Evolutionary conservation across 2,113 vertebrate genomes (phyloP), one percentile per base, ranked within the genome.

Genomic region (Pollimyrus isidori): DNA sequence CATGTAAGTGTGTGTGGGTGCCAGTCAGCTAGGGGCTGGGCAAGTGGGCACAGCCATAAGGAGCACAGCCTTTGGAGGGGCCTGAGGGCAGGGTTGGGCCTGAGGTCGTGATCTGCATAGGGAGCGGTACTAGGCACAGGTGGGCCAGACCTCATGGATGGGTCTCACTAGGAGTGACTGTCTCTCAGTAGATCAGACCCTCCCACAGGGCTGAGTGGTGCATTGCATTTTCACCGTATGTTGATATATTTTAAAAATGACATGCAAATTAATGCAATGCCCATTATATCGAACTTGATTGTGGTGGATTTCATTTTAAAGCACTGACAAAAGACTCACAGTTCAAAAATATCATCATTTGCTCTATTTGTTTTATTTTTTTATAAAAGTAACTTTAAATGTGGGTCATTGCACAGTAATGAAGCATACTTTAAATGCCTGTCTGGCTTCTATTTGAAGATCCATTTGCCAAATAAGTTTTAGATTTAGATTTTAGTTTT

Each of bases 81-180:
- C n/a, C n/a, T n/a, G n/a, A n/a, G n/a, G n/a, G n/a, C n/a, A n/a
- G n/a, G n/a, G n/a, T n/a, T n/a, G 56, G 56, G 21, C 21, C 6
- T 58, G 5, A 23, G 56, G 56, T 23, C 7, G 7, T 35, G 35
- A 35, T n/a, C 9, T 50, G 42, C 23, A 21, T 3, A 23, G 6
- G 45, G 7, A 11, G 9, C n/a, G 42, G 69, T 50, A 90, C 26
- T 58, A 88, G 50, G 83, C 84, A 87, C 89, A 87, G 83, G 76
- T 23, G 86, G 73, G 23, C 56, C 49, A 53, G 89, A 84, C 88
- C 82, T 88, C 80, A 26, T 0, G 11, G 56, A 56, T 95, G 95
- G 94, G 93, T 94, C 93, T 80, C 76, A 42, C 17, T 39, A 52
- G 85, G 58, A 87, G 82, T 19, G 48, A 76, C 80, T 26, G 21